Base-by-base conservation (phyloP, 2,888 invertebrate species). In the Microplitis manilae region DNA sequence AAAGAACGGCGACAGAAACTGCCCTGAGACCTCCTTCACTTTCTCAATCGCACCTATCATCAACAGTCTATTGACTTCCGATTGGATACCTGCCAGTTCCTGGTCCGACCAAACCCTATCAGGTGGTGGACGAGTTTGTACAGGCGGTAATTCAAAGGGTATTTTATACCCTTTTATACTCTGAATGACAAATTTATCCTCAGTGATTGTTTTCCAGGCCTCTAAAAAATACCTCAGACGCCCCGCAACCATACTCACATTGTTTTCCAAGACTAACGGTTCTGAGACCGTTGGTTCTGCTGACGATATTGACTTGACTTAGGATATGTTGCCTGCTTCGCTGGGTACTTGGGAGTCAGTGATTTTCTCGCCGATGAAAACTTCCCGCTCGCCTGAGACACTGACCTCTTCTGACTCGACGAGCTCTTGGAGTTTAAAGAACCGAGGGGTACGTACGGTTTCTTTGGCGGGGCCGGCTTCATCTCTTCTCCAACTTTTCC, bases 231-330 rank as follows among this genome's bases (percentile, higher is more conserved):
- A 20, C 15, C 50, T 73, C 13, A 73, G 50, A 13, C 73, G 65
- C 17, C 73, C 73, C 6, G 73, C 65, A 8, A 65, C 6, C 13
- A n/a, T 50, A 50, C 39, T 61, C 68, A 75, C 68, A 50, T 59
- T 59, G 15, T 50, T 68, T 59, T 68, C 59, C 61, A 13, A 59
- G 61, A 13, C 1, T 75, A 40, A 30, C 15, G 62, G 62, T 62
- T 62, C 62, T 62, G 62, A 15, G 65, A 40, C n/a, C 68, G 69
- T 39, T 64, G 76, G 38, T 61, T 73, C 62, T 73, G 40, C 13
- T 71, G 71, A 30, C 71, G 65, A 59, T 60, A 76, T 5, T 60
- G 76, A 15, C 65, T 50, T 5, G 64, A 64, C 60, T 71, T 76
- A 9, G 65, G 65, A 30, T 50, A 65, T 40, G 76, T 13, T 59